phyloP scores from a whole-genome alignment of 2,797 vertebrate species.

The Hozukius guyotensis region DNA sequence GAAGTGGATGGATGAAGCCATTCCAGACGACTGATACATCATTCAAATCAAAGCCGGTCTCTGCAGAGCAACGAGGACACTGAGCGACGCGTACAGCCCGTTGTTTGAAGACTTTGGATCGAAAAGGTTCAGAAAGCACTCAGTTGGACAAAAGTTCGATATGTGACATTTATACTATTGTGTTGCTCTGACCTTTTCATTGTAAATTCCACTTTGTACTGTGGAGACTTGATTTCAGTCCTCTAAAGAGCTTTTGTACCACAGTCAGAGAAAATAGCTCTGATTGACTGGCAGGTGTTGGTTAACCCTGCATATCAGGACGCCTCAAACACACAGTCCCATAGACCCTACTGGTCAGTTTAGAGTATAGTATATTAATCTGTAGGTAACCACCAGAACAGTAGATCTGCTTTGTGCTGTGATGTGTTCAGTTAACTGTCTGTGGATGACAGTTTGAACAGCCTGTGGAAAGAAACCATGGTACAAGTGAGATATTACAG shows the following conservation, averaged over 20 bases:
- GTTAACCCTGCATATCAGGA: not conserved
- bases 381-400: not conserved
- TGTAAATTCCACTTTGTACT: not conserved
- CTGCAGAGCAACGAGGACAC: not conserved
- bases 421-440: not conserved
- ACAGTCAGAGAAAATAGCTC: not conserved
- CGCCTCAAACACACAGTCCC: not conserved
- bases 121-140: constrained; percentile 6
- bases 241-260: not conserved
- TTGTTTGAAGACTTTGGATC: not conserved
- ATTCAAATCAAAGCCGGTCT: constrained; percentile 2
- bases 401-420: not conserved
- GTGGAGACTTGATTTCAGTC: constrained; percentile 14
- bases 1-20: constrained; percentile 87
- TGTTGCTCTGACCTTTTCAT: constrained; percentile 22
- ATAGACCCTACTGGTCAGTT: not conserved
- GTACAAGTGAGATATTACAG: not conserved
- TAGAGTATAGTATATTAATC: not conserved
- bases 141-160: not conserved
- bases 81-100: not conserved
- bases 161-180: constrained; percentile 11
- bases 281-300: not conserved
- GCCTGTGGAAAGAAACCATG: not conserved
- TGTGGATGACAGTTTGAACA: not conserved
- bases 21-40: constrained; percentile 75